A percentile compares a stretch with the other conserved stretches of the same genome.
phyloP scores from a whole-genome alignment of 1,140 invertebrate genomes.

The Centruroides sculpturatus region DNA sequence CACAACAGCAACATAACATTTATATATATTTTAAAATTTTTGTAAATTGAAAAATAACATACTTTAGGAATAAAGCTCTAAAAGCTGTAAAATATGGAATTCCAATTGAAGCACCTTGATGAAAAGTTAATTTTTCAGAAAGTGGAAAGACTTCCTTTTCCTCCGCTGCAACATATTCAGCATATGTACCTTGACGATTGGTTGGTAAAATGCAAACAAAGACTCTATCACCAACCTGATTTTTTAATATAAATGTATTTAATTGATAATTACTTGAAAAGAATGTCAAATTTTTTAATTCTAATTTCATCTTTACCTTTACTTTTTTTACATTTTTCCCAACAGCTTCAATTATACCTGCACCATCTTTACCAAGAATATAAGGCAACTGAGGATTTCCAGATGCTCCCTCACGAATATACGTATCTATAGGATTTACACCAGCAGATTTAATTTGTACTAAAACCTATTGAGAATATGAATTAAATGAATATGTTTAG shows the following conservation, averaged over 20 bases:
- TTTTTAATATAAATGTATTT: not conserved
- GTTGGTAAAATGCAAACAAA: conserved; percentile 25
- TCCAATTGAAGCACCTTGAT: conserved; percentile 40
- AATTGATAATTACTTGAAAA: too few relatives aligned
- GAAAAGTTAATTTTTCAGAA: conserved; percentile 30
- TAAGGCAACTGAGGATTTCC: conserved; percentile 36
- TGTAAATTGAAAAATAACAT: conserved; percentile 10
- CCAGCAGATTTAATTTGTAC: conserved; percentile 35
- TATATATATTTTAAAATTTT: not conserved
- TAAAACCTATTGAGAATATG: conserved; percentile 27
- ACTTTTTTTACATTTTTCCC: conserved; percentile 31
- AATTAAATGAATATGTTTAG: too few relatives aligned
- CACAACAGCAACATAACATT: not conserved
- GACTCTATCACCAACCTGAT: conserved; percentile 39
- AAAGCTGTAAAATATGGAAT: conserved; percentile 45
- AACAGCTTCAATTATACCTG: conserved; percentile 36
- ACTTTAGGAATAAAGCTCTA: conserved; percentile 35
- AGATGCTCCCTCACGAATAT: conserved; percentile 38
- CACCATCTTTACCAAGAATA: conserved; percentile 37
- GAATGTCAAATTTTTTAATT: too few relatives aligned
- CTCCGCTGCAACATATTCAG: conserved; percentile 33
- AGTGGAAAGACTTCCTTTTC: conserved; percentile 27
- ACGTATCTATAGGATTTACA: conserved; percentile 45
- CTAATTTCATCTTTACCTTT: conserved; percentile 25
- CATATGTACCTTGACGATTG: conserved; percentile 27